Evolutionary conservation across 2,888 invertebrate species (phyloP).

Genomic region (Oligia fasciuncula): DNA sequence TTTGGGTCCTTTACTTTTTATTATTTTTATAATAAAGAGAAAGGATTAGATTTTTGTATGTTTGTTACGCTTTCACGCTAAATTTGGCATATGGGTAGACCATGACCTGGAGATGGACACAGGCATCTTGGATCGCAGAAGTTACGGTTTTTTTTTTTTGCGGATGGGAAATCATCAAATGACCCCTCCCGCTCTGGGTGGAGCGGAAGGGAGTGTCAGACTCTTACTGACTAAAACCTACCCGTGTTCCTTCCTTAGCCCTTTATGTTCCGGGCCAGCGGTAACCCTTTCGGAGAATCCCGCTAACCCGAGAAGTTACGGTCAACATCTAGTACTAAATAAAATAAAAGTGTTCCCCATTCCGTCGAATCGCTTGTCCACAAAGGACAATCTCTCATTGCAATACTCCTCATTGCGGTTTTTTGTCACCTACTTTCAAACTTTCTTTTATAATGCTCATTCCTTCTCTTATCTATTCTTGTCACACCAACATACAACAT

Average conservation of each 20-base stretch:
- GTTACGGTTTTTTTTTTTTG: too few species aligned
- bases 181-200: too few species aligned
- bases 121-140: not conserved
- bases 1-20: too few species aligned
- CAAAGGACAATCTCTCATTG: not conserved
- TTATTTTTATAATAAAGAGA: not conserved
- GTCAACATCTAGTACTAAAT: not conserved
- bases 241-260: too few species aligned
- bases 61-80: not conserved
- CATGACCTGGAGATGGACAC: not conserved
- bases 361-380: not conserved
- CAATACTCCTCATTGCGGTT: not conserved
- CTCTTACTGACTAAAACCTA: too few species aligned
- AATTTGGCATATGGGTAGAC: not conserved
- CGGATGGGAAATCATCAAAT: too few species aligned
- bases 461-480: constrained; percentile 9
- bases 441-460: not conserved
- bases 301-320: not conserved
- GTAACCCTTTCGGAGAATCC: too few species aligned
- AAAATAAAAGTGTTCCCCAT: not conserved
- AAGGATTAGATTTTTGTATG: not conserved
- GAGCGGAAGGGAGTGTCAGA: too few species aligned
- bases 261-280: too few species aligned
- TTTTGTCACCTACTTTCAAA: constrained; percentile 9
- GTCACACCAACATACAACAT: constrained; percentile 2